These are phyloP conservation scores for Forbesichthys agassizii DNA, from an alignment of 2,113 vertebrate species.

Conservation along the genomic window DNA sequence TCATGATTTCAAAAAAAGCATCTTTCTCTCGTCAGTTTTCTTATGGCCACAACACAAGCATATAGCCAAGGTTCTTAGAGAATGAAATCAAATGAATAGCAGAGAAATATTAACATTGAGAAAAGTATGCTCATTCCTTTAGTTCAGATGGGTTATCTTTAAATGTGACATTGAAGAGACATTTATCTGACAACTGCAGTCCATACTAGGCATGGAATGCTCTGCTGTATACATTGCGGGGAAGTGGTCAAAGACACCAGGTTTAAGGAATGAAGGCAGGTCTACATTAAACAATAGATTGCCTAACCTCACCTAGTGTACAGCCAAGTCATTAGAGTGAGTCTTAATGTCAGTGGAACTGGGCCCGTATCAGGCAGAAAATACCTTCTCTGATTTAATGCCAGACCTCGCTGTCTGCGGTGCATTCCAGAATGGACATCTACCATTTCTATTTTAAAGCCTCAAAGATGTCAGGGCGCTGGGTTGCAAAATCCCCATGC, in stretches of 20 bases:
- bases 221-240: constrained; percentile 27
- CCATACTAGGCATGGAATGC: constrained; percentile 59
- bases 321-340: background rate
- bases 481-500: background rate
- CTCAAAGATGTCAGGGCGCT: background rate
- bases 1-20: background rate
- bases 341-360: background rate
- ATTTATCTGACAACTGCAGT: constrained; percentile 11
- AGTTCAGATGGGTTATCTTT: constrained; percentile 40
- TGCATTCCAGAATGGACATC: no score
- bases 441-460: no score
- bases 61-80: constrained; percentile 5
- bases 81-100: constrained; percentile 13
- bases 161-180: constrained; percentile 34
- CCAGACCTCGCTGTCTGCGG: no score
- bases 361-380: background rate
- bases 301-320: constrained; percentile 10
- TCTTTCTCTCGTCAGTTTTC: constrained; percentile 1
- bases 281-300: constrained; percentile 43
- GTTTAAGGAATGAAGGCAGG: constrained; percentile 15
- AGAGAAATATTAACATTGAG: constrained; percentile 30
- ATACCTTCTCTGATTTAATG: no score
- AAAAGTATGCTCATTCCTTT: constrained; percentile 31
- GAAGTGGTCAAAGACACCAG: constrained; percentile 23
- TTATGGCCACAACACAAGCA: constrained; percentile 12